phyloP scores from a whole-genome alignment of 2,888 invertebrate species.

The Apamea monoglypha region DNA sequence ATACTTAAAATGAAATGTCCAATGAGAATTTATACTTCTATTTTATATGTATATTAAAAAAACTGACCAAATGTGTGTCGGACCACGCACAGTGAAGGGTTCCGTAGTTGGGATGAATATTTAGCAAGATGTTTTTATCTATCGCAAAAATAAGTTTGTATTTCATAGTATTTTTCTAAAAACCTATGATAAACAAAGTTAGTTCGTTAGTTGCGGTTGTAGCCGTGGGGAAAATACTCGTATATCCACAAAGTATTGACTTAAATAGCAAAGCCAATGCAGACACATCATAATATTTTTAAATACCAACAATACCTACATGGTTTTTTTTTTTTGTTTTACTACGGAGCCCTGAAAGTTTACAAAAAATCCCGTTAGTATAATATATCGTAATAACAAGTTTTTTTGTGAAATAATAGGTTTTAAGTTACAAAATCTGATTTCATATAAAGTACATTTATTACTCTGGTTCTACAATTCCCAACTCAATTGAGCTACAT shows the following conservation, averaged over 20 bases:
- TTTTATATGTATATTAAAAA: constrained; percentile 2
- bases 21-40: constrained; percentile 12
- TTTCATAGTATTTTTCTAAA: background rate
- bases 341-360: too few species aligned
- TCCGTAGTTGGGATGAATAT: background rate
- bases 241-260: background rate
- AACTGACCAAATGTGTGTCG: too few species aligned
- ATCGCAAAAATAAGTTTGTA: background rate
- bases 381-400: too few species aligned
- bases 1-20: constrained; percentile 33
- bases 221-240: background rate
- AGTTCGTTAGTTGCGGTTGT: too few species aligned
- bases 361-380: too few species aligned
- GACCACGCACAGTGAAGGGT: background rate
- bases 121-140: background rate
- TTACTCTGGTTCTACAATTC: constrained; percentile 25
- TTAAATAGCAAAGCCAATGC: background rate
- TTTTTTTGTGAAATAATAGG: background rate
- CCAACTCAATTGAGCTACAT: constrained; percentile 16
- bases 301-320: too few species aligned
- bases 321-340: background rate
- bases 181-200: background rate
- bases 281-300: background rate
- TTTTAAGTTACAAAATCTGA: background rate
- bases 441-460: constrained; percentile 10